Base-by-base conservation (phyloP, 2,888 invertebrate genomes). In the Calameuta idolon region DNA sequence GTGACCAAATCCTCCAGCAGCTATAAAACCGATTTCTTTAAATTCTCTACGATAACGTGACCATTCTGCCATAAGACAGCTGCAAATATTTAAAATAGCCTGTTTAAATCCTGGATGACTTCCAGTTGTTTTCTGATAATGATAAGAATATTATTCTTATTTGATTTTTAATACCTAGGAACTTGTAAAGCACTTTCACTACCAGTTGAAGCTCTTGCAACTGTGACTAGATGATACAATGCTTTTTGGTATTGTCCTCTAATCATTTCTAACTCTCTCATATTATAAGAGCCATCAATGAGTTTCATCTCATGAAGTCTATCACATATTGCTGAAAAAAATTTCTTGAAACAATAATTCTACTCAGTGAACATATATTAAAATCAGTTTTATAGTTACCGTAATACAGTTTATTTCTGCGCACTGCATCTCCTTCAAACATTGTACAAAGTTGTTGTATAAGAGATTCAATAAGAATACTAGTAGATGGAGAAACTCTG, bases 1-100 rank as follows among this genome's bases (percentile, higher is more conserved):
- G 83, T 94, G 93, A 0, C 96, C 97, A 88, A 96, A 97, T 33
- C 96, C 97, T 15, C 96, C 96, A 31, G 93, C 93, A 79, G 95
- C 96, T 80, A 96, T 95, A 83, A 93, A 95, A 81, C 92, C 94
- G 0, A 95, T 87, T 89, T 96, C 96, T 81, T 95, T 93, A 90
- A 96, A 96, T 86, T 96, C 96, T 77, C 93, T 92, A 75, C 93
- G 92, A 89, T 96, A 96, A 73, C 95, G 93, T 0, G 95, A 95
- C 93, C 93, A 94, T 85, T 94, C 93, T 33, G 82, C 76, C 75
- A 78, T 81, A 73, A 84, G 69, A 30, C 77, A 81, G 34, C 88
- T 88, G 69, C n/a, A 76, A 79, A 69, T 33, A 34, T 69, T 74
- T 68, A 71, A 31, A 31, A 69, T 23, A 23, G 23, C 5, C 0